phyloP scores from a whole-genome alignment of 2,113 vertebrate species.

The Galemys pyrenaicus region DNA sequence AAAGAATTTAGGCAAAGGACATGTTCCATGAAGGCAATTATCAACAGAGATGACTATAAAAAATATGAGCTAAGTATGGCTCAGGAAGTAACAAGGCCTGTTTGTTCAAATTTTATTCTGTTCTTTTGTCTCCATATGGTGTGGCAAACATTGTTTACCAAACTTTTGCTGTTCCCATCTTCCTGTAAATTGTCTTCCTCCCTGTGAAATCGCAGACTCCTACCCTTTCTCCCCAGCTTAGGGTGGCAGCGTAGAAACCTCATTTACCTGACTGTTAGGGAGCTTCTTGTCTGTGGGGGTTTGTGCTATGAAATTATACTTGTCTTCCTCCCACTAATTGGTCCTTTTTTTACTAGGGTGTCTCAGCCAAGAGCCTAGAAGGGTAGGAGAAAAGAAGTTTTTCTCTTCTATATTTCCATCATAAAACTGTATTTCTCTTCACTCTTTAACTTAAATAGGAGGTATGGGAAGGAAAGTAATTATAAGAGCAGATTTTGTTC shows the following conservation, averaged over 20 bases:
- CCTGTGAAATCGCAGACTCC: background rate
- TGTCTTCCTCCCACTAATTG: background rate
- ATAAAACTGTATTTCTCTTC: background rate
- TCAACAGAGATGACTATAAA: background rate
- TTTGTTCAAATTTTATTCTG: background rate
- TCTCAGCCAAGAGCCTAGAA: background rate
- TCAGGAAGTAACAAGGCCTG: background rate
- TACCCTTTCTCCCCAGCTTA: background rate
- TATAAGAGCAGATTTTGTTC: background rate
- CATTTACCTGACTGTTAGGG: background rate
- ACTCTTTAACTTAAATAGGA: constrained; percentile 24
- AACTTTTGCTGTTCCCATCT: background rate
- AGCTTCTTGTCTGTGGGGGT: background rate
- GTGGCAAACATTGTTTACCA: background rate
- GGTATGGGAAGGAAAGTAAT: background rate
- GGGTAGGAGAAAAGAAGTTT: background rate
- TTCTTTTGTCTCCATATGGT: background rate
- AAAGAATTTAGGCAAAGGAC: background rate
- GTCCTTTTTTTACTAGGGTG: background rate
- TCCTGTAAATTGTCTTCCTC: background rate
- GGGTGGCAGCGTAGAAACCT: background rate
- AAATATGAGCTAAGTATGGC: background rate
- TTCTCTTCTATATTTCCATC: background rate
- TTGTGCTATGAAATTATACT: background rate
- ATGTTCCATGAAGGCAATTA: background rate